Evolutionary conservation across 2,113 vertebrate genomes (phyloP).

Genomic region (Thymallus thymallus): DNA sequence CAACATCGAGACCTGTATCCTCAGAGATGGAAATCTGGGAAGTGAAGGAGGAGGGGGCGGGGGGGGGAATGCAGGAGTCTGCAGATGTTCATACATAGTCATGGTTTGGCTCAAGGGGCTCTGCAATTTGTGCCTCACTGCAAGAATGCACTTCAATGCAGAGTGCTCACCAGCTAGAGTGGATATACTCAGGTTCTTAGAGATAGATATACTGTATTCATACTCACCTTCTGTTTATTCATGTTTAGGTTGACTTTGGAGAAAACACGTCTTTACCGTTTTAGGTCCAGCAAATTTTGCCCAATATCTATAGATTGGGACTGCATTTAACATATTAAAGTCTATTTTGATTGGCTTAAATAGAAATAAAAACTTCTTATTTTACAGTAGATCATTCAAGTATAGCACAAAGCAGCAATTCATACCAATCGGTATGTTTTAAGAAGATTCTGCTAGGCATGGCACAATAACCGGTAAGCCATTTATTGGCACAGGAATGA

Average conservation of each 20-base stretch:
- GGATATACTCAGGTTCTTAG: background rate
- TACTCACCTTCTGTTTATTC: background rate
- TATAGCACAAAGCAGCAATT: background rate
- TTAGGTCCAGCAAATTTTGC: background rate
- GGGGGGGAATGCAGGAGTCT: background rate
- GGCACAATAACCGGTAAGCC: background rate
- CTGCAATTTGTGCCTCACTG: conserved; percentile 13
- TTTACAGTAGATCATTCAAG: background rate
- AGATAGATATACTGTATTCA: background rate
- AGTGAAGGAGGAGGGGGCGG: background rate
- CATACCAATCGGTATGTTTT: background rate
- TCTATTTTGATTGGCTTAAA: background rate
- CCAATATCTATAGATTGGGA: background rate
- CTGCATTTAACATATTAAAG: background rate
- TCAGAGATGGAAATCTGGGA: conserved; percentile 2
- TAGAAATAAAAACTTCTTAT: background rate
- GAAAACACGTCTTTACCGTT: background rate
- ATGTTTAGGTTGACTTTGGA: background rate
- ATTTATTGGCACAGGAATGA: background rate
- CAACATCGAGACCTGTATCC: conserved; percentile 99
- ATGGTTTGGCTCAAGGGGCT: background rate
- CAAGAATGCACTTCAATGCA: conserved; percentile 18
- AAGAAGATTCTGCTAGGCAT: background rate
- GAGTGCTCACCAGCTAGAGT: conserved; percentile 4
- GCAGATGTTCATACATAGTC: background rate